Evolutionary conservation across 2,797 vertebrate genomes (phyloP), one percentile per base, ranked within the genome.

Genomic region (Enteromius paludinosus): DNA sequence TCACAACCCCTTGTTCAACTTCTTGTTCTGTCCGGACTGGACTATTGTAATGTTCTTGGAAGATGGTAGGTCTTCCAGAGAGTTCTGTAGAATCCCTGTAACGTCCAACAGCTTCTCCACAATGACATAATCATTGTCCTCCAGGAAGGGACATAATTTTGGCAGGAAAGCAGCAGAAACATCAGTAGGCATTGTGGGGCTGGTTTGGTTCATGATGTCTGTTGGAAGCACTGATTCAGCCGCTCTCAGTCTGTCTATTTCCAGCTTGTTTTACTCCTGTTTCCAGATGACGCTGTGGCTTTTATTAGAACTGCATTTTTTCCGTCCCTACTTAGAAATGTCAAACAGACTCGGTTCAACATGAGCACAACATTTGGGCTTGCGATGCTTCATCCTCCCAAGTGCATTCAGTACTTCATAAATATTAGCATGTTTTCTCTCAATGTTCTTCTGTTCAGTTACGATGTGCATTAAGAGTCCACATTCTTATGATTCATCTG

Each of bases 241-340:
- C 17, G 28, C 61, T 23, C 49, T 25, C 56, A 25, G 28, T 20
- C 47, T 17, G n/a, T 23, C 23, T 35, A 12, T 47, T 47, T 56
- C n/a, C 54, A 18, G 54, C 30, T 11, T 15, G 20, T 75, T 59
- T 75, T 6, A 35, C 8, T 71, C 43, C 28, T 11, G 25, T 25
- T 65, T 66, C 35, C 59, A 62, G 69, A 62, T 2, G 66, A 59
- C 28, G 15, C 49, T 3, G 43, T 49, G 33, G n/a, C 56, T 59
- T 45, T 80, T 75, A 75, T 68, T 45, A 62, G 45, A 45, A 43
- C 47, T 76, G 47, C 8, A 4, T 59, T 71, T 81, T 78, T 64
- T 43, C 80, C 30, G 1, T 28, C 35, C 6, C 18, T 41, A 8
- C 23, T 84, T 62, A 35, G 1, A 45, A 41, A 79, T 45, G 83